Base-by-base conservation (phyloP, 2,113 vertebrate genomes). In the Sapajus apella region DNA sequence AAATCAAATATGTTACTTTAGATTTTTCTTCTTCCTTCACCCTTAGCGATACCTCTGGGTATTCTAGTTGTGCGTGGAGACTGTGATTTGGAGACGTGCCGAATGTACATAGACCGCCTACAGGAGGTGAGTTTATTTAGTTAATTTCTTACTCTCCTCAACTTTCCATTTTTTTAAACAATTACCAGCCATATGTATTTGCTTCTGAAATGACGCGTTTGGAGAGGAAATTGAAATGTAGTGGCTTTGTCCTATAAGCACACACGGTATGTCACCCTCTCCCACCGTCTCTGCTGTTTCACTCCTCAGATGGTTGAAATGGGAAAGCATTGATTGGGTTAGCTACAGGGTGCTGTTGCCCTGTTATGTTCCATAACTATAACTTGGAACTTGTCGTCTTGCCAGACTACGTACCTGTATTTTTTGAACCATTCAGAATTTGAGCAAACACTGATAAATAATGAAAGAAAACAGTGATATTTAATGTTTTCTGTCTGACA, bases 81-180 rank as follows among this genome's bases (percentile, higher is more conserved):
- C 98, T 99, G 99, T 97, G 99, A 99, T 97, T 98, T 99, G 98
- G 99, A 99, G 98, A 99, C 99, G 7, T 99, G 99, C 98, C 98
- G 99, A 94, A 99, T 99, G 98, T 99, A 99, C 97, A 99, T 99
- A 73, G 99, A 99, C 98, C 99, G 99, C 91, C 98, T 99, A 11
- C 99, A 99, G 84, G 99, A 99, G 99, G 99, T 99, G 91, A 99
- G 98, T 96, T 92, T 64, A 17, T 93, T 95, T 14, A 58, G 32
- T 0, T 85, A 8, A 43, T 91, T 32, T 2, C 17, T 92, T 91
- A 8, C 76, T 92, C 50, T 91, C 6, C 66, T 3, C 61, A 7
- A 72, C 16, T 58, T 80, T 68, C 3, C 9, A 66, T 58, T 90
- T 96, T 77, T 70, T 30, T 52, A 55, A 68, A 47, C 2, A 8